Evolutionary conservation across 1,140 invertebrate species (phyloP).

Genomic region (Contarinia nasturtii): DNA sequence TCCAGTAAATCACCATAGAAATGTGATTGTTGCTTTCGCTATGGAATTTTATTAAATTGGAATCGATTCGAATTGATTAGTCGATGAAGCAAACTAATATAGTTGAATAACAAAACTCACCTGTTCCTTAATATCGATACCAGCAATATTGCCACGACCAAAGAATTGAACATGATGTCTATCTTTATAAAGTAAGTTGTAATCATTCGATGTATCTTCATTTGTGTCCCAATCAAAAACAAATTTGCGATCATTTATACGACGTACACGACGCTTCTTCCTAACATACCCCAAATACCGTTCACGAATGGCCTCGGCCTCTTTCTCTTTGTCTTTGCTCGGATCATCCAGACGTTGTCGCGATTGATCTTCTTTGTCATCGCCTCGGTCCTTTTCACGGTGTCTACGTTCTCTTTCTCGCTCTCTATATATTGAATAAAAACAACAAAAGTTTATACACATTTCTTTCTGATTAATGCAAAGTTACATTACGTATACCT

Average conservation of each 20-base stretch:
- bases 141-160: slow-evolving; percentile 92
- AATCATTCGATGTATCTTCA: slow-evolving; percentile 96
- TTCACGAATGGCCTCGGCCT: slow-evolving; percentile 84
- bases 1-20: slow-evolving; percentile 96
- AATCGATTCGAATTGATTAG: too few species aligned
- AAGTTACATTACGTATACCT: slow-evolving; percentile 20
- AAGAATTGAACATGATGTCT: slow-evolving; percentile 93
- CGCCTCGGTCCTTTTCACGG: slow-evolving; percentile 7
- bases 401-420: slow-evolving; percentile 14
- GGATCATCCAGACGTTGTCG: slow-evolving; percentile 17
- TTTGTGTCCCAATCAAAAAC: slow-evolving; percentile 99
- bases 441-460: not conserved
- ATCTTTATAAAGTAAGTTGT: slow-evolving; percentile 93
- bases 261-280: slow-evolving; percentile 76
- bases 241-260: slow-evolving; percentile 96
- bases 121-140: slow-evolving; percentile 94
- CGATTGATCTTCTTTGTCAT: slow-evolving; percentile 20
- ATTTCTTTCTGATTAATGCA: slow-evolving; percentile 20
- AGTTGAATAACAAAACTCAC: too few species aligned
- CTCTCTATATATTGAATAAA: slow-evolving; percentile 3
- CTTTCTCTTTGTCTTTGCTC: slow-evolving; percentile 72
- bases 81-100: too few species aligned
- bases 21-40: slow-evolving; percentile 91
- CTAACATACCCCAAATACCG: slow-evolving; percentile 88
- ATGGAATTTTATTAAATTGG: too few species aligned